phyloP scores from a whole-genome alignment of 2,113 vertebrate genomes.

The Alethe castanea region DNA sequence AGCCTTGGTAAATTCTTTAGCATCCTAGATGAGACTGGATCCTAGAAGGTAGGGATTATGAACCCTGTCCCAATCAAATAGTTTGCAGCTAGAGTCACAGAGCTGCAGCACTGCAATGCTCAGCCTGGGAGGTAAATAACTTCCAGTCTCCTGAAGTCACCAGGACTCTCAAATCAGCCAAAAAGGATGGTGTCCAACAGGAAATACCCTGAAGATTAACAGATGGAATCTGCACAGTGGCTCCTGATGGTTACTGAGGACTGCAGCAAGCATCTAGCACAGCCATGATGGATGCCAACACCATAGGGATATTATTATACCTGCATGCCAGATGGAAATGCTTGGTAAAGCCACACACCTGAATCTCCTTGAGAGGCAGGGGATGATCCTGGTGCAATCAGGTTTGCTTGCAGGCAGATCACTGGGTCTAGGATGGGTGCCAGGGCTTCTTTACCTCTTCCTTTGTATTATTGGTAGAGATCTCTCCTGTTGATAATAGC shows the following conservation, averaged over 20 bases:
- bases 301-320: background rate
- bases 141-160: background rate
- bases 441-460: background rate
- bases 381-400: background rate
- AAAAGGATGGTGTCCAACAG: background rate
- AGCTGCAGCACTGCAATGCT: background rate
- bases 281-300: background rate
- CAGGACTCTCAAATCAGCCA: background rate
- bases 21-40: background rate
- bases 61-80: background rate
- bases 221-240: background rate
- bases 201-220: background rate
- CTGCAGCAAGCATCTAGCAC: background rate
- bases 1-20: background rate
- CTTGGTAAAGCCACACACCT: background rate
- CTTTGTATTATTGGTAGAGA: background rate
- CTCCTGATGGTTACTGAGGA: background rate
- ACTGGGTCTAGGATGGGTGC: background rate
- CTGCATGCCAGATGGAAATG: background rate
- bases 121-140: background rate
- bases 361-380: background rate
- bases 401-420: background rate
- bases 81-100: background rate
- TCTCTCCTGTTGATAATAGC: background rate
- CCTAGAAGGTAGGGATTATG: background rate